Evolutionary conservation across 2,888 invertebrate genomes (phyloP), one percentile per base, ranked within the genome.

Genomic region (Melipona bicolor): DNA sequence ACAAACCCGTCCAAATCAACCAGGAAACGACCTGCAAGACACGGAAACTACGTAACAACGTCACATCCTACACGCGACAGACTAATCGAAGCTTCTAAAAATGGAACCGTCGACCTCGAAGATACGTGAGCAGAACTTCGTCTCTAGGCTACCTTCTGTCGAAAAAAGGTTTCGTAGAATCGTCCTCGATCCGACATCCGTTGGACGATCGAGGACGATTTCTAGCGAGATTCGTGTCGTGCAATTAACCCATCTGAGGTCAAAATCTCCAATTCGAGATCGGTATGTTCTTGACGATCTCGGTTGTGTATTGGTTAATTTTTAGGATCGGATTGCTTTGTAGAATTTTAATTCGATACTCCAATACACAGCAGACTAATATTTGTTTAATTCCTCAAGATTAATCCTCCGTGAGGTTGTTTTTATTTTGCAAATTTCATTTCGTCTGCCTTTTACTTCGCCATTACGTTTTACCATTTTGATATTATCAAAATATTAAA

Each of bases 11-110:
- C 43, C 15, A 36, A 24, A 24, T 13, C 56, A 21, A 43, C 56
- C 32, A 43, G 21, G 15, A 4, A 69, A 13, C 17, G 27, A 64
- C 72, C 27, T n/a, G n/a, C n/a, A n/a, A n/a, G n/a, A n/a, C n/a
- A n/a, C n/a, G n/a, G n/a, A n/a, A n/a, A n/a, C n/a, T 13, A 24
- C 24, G 3, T n/a, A 24, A 36, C 24, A 54, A 21, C 19, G 15
- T 15, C 32, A 6, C 17, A n/a, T 43, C 17, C 27, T 24, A 68
- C 77, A 79, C 77, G 79, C 79, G 49, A 77, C 52, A 67, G 43
- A 4, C 24, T 19, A 69, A 54, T 77, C 62, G 69, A 79, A 77
- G n/a, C 54, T 19, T 79, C 78, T 77, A 69, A 79, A 79, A 62
- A 77, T 62, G 79, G 68, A 62, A 73, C 59, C 49, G n/a, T 17